Evolutionary conservation across 2,888 invertebrate genomes (phyloP), one percentile per base, ranked within the genome.

Genomic region (Cactoblastis cactorum): DNA sequence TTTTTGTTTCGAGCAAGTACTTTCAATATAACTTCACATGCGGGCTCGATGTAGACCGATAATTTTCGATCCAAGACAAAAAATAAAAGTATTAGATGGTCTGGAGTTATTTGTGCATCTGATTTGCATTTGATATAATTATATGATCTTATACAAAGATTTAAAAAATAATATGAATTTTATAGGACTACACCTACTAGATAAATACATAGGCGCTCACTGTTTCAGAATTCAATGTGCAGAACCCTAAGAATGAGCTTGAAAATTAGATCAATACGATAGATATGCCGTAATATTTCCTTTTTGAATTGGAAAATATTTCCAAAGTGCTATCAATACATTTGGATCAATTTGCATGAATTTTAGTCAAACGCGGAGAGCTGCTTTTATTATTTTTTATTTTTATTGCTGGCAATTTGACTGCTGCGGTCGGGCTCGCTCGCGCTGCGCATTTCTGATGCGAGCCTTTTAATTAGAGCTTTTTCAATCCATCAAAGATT

Each of bases 281-380:
- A 32, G 15, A 9, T 24, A 11, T 28, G 5, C 0, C 8, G 28
- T 17, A 9, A n/a, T 38, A 38, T 37, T 48, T 37, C 63, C 64
- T 63, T 62, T 75, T 69, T 69, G 60, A 68, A 71, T 65, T 63
- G 63, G 59, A 75, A 80, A 81, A 79, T 75, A 74, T 81, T 80
- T 75, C 69, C 63, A 73, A 77, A 80, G 76, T 74, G 75, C 77
- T 77, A 76, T 80, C 79, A 75, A 83, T 80, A 77, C 64, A 71
- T 77, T 80, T 80, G 70, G 74, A 78, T 77, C 74, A 78, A 83
- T 83, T 79, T 81, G 77, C 75, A 80, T 82, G 77, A 69, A 78
- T 78, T 79, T 80, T 69, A 65, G 72, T 69, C 65, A 65, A 71
- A 63, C 75, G 70, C 65, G 67, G 68, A 76, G 70, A 77, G 78